Conservation (phyloP, 2,888 invertebrate species). For the Agrilus biguttatus region DNA sequence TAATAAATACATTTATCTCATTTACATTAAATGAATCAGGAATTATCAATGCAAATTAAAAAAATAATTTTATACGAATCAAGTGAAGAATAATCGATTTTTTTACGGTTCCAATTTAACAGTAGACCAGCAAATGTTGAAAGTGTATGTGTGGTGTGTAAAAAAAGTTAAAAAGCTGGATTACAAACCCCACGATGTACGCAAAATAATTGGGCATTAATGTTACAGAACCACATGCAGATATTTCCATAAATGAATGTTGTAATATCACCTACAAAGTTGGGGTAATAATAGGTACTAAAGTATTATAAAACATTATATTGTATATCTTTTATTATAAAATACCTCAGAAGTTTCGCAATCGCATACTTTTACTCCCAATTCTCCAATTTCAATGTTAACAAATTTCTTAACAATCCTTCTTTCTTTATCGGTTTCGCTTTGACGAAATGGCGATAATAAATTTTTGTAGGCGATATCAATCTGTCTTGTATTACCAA, state of each 20-base stretch:
- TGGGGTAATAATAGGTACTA: no score
- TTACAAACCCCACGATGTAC: constrained; percentile 44
- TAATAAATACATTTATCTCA: no score
- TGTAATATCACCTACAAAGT: constrained; percentile 34
- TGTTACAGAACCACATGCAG: constrained; percentile 44
- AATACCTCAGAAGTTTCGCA: constrained; percentile 26
- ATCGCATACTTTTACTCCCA: constrained; percentile 33
- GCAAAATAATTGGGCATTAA: constrained; percentile 41
- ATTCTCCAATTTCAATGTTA: constrained; percentile 36
- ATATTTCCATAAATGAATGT: constrained; percentile 50
- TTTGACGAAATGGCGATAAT: constrained; percentile 17
- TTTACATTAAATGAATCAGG: no score
- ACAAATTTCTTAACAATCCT: constrained; percentile 22
- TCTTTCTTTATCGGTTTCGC: constrained; percentile 6
- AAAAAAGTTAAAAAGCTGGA: background rate
- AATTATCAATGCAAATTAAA: background rate
- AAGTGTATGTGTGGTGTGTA: no score
- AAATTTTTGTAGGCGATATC: constrained; percentile 31
- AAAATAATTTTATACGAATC: no score
- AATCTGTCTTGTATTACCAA: constrained; percentile 38
- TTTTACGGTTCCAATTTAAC: no score
- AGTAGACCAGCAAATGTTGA: background rate
- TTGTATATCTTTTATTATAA: no score
- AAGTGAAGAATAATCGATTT: no score
- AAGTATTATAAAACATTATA: no score